A percentile compares a stretch with the other conserved stretches of the same genome.
Conservation (phyloP, 2,113 vertebrate genomes). For the Psammodynastes pulverulentus region DNA sequence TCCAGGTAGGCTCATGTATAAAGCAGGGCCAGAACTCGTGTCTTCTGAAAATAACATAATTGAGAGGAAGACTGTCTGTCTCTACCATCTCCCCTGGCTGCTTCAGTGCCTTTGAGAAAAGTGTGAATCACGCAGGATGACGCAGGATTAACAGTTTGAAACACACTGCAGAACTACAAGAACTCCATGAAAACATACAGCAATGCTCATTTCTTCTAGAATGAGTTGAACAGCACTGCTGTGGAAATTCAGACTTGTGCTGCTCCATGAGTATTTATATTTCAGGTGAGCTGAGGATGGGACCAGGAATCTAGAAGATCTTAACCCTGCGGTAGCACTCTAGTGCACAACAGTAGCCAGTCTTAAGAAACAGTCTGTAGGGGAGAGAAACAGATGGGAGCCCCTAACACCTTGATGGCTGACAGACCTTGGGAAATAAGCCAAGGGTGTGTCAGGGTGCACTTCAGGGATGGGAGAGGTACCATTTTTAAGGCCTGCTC, state of each 20-base stretch:
- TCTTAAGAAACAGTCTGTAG: neutral
- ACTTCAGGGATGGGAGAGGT: slow-evolving; percentile 7
- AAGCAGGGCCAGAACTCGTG: too few species aligned
- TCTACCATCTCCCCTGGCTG: neutral
- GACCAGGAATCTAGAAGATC: neutral
- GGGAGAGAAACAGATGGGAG: neutral
- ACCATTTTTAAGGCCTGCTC: slow-evolving; percentile 1
- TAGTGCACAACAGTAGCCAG: neutral
- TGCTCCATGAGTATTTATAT: neutral
- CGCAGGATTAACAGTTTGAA: slow-evolving; percentile 4
- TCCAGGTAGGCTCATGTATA: neutral
- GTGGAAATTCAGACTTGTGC: neutral
- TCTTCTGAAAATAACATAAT: neutral
- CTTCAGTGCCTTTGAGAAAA: slow-evolving; percentile 16
- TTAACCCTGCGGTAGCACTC: neutral
- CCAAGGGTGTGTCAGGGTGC: slow-evolving; percentile 21
- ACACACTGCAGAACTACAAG: neutral
- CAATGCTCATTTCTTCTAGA: neutral
- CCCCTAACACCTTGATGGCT: neutral
- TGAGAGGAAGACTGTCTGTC: neutral
- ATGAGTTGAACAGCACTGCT: neutral
- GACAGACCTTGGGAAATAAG: slow-evolving; percentile 1
- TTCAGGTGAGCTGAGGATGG: neutral
- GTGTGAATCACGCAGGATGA: slow-evolving; percentile 11
- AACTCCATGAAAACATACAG: neutral